Evolutionary conservation across 2,888 invertebrate genomes (phyloP).

Genomic region (Philereme transversata): DNA sequence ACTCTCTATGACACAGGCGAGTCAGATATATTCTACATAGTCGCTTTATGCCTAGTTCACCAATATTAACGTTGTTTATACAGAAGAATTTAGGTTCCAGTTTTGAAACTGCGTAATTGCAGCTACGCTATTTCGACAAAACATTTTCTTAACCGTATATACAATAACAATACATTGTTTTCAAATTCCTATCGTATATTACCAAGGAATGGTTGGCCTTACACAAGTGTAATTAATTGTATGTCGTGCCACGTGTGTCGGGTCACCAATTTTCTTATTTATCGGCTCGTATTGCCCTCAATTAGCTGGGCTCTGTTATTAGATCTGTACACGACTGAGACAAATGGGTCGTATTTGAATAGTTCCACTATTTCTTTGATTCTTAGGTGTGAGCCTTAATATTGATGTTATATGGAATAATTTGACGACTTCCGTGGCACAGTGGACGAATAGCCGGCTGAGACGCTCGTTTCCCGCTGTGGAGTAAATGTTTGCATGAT

Average conservation of each 20-base stretch:
- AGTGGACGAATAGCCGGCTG: no score
- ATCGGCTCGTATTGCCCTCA: constrained; percentile 66
- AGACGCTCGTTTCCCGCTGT: no score
- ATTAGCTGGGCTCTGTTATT: constrained; percentile 63
- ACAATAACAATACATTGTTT: constrained; percentile 26
- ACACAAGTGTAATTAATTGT: constrained; percentile 62
- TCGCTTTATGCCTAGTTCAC: no score
- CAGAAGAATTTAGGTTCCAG: no score
- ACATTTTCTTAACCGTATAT: constrained; percentile 24
- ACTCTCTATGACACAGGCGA: no score
- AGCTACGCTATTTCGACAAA: constrained; percentile 8
- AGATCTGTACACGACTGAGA: constrained; percentile 56
- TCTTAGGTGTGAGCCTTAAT: no score
- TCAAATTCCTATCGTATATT: constrained; percentile 31
- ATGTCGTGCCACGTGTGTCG: constrained; percentile 57
- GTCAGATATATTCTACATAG: no score
- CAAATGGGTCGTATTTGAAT: constrained; percentile 54
- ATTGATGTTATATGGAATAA: no score
- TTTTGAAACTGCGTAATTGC: neutral
- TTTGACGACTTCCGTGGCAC: no score
- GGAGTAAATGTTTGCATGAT: no score
- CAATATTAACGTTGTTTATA: no score
- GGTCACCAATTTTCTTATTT: constrained; percentile 74
- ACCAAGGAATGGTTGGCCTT: constrained; percentile 26
- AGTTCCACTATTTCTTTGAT: neutral